Base-by-base conservation (phyloP, 1,140 invertebrate genomes). In the Drosophila insularis region DNA sequence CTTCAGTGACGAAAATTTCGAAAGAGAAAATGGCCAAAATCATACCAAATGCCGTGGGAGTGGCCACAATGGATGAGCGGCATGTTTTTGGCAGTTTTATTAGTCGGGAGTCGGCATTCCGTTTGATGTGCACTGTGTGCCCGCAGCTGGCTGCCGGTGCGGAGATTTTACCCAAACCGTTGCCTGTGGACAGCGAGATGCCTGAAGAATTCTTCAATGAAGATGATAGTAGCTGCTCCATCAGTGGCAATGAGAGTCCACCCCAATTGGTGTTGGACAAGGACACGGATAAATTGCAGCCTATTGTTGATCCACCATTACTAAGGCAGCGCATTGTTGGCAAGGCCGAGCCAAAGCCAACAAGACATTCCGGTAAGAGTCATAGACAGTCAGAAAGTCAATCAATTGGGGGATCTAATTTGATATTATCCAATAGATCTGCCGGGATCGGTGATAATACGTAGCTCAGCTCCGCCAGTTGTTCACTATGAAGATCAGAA, bases 1-100 rank as follows among this genome's bases (percentile, higher is more conserved):
- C 93, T 32, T 95, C 95, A 56, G 96, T 98, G 21, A 93, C 96
- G 39, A 95, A 95, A 82, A 96, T 98, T 66, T 97, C 96, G 27
- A 97, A 98, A 90, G 97, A 98, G 92, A 97, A 97, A 93, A 97
- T 97, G 69, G 97, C 97, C 2, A 94, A 96, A 71, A 97, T 98
- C 37, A 96, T 97, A 81, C 97, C 97, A 32, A 98, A 98, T 93
- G 97, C 97, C 21, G 96, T 98, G 53, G 97, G 97, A 17, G 94
- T 98, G 17, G 94, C 95, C 35, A 97, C 96, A n/a, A 92, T 94
- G 27, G 95, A 96, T 71, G 96, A 97, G 80, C 96, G 97, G 69
- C 97, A 97, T 92, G 96, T 98, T 17, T 98, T 98, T 92, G 96
- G 96, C 35, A 98, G 97, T 59, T 94, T 98, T 70, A 94, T 98